These are phyloP conservation scores for Muscicapa adusta DNA, from an alignment of 2,113 vertebrate species.

Conservation along the genomic window DNA sequence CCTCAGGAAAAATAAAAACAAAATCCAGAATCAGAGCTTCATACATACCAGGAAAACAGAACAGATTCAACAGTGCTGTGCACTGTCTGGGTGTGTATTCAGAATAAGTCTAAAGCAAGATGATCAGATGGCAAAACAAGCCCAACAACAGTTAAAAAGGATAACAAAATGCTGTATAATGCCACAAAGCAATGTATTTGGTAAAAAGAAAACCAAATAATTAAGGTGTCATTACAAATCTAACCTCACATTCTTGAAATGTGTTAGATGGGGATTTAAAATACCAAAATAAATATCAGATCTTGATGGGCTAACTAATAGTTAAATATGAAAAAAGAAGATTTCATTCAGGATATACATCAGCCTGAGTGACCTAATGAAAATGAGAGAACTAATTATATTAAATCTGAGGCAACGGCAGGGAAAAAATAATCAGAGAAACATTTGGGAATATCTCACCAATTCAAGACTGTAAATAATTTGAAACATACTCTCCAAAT, in stretches of 20 bases:
- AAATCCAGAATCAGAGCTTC: slow-evolving; percentile 37
- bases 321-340: slow-evolving; percentile 47
- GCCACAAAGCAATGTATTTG: slow-evolving; percentile 27
- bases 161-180: slow-evolving; percentile 41
- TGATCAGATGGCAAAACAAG: slow-evolving; percentile 33
- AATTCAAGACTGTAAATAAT: slow-evolving; percentile 42
- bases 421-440: not conserved
- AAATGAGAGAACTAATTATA: slow-evolving; percentile 27
- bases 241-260: slow-evolving; percentile 53
- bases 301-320: slow-evolving; percentile 28
- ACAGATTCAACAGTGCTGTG: slow-evolving; percentile 26
- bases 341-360: slow-evolving; percentile 17
- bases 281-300: slow-evolving; percentile 26
- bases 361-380: slow-evolving; percentile 13
- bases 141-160: not conserved
- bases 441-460: slow-evolving; percentile 36
- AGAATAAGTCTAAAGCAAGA: slow-evolving; percentile 57
- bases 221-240: slow-evolving; percentile 34
- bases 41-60: slow-evolving; percentile 36
- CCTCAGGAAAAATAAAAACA: not conserved
- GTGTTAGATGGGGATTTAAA: slow-evolving; percentile 2
- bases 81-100: slow-evolving; percentile 8
- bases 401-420: slow-evolving; percentile 10
- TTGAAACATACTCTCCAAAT: slow-evolving; percentile 26
- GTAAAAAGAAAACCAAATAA: slow-evolving; percentile 60